phyloP scores from a whole-genome alignment of 2,113 vertebrate species.

The Martes martes region DNA sequence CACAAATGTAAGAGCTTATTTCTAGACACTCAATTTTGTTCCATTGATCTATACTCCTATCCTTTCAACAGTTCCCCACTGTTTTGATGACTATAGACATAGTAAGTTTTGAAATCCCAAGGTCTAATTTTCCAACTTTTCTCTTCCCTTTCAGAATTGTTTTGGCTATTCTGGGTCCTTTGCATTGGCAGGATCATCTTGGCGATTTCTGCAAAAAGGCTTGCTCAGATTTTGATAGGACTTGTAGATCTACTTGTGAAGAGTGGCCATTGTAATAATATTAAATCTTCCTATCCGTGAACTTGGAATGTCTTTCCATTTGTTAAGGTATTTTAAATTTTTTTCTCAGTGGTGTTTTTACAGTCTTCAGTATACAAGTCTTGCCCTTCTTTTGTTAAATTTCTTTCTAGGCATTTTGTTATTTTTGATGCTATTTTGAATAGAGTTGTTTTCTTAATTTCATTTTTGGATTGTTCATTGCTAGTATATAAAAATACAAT shows the following conservation, averaged over 20 bases:
- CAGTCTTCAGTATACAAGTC: neutral
- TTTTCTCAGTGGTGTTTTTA: neutral
- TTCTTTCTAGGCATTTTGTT: neutral
- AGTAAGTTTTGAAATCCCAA: constrained; percentile 15
- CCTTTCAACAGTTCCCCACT: neutral
- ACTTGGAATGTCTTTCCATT: neutral
- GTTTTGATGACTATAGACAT: neutral
- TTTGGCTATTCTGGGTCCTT: neutral
- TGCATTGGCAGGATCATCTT: neutral
- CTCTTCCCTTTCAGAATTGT: neutral
- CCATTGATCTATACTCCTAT: neutral
- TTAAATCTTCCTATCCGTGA: neutral
- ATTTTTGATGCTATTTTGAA: constrained; percentile 12
- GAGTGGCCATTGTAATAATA: neutral
- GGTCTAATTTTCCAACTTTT: neutral
- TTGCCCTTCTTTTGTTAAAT: neutral
- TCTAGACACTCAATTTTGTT: neutral
- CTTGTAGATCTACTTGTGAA: neutral
- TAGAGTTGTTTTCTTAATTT: constrained; percentile 2
- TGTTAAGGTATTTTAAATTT: neutral
- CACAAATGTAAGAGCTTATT: neutral
- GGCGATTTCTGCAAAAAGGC: neutral
- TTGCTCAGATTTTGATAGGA: neutral
- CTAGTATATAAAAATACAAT: neutral
- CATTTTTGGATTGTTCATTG: neutral